phyloP scores from a whole-genome alignment of 1,140 invertebrate genomes.

The Heliconius hermathena region DNA sequence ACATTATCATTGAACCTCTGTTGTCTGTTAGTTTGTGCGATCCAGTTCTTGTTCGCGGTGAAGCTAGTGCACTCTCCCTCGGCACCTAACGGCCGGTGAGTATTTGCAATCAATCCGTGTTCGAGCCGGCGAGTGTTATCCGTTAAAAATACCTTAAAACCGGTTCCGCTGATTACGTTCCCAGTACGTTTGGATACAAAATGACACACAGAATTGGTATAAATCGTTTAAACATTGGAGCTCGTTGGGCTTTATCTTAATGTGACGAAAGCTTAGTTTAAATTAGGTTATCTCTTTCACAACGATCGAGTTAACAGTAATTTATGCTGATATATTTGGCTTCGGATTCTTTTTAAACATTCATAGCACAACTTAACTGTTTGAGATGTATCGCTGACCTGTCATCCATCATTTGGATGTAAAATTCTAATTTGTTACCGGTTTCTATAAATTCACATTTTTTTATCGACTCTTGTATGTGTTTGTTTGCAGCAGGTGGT shows the following conservation, averaged over 20 bases:
- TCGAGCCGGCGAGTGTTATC: constrained; percentile 49
- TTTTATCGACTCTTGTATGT: constrained; percentile 27
- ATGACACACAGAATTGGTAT: constrained; percentile 41
- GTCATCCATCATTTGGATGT: constrained; percentile 29
- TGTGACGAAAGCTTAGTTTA: constrained; percentile 34
- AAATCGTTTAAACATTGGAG: constrained; percentile 45
- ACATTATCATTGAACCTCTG: constrained; percentile 94
- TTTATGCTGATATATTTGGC: background rate
- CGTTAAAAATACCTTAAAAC: constrained; percentile 66
- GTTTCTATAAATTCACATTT: constrained; percentile 39
- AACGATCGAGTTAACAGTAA: constrained; percentile 22
- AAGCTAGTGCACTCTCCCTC: constrained; percentile 91
- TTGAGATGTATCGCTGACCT: constrained; percentile 21
- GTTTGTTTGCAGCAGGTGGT: constrained; percentile 58
- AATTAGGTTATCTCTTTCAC: constrained; percentile 32
- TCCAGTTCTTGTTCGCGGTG: constrained; percentile 96
- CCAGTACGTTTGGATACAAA: constrained; percentile 48
- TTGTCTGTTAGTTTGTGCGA: constrained; percentile 95
- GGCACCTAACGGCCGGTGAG: constrained; percentile 82
- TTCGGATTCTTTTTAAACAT: constrained; percentile 17
- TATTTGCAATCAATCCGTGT: constrained; percentile 50
- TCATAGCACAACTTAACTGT: constrained; percentile 30
- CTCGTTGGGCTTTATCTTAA: constrained; percentile 34
- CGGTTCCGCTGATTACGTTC: constrained; percentile 60
- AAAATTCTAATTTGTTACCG: constrained; percentile 43